Conservation (phyloP, 1,140 invertebrate genomes). For the Hydropsyche tenuis region DNA sequence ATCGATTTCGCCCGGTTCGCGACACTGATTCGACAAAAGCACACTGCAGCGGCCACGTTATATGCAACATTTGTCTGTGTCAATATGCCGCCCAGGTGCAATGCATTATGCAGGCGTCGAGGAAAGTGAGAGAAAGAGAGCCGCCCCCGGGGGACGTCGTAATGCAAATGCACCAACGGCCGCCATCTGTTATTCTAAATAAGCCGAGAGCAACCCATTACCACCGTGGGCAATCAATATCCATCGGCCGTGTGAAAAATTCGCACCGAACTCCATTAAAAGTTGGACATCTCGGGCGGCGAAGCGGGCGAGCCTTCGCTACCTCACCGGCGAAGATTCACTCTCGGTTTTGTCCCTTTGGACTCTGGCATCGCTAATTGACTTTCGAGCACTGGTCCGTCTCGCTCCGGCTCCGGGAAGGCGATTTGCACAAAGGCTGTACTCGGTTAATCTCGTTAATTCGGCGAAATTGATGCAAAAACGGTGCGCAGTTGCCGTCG, state of each 20-base stretch:
- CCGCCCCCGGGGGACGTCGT: neutral
- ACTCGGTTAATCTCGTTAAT: neutral
- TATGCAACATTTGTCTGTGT: constrained; percentile 36
- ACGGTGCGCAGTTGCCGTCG: neutral
- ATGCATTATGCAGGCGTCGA: constrained; percentile 33
- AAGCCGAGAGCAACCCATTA: constrained; percentile 21
- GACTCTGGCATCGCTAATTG: constrained; percentile 33
- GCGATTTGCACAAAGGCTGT: neutral
- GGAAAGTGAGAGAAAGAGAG: too few relatives aligned
- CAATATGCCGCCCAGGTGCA: constrained; percentile 28
- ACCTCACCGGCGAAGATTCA: constrained; percentile 16
- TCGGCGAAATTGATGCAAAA: constrained; percentile 5
- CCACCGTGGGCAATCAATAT: neutral
- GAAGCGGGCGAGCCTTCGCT: too few relatives aligned
- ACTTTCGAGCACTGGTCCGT: constrained; percentile 12
- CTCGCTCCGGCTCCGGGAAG: neutral
- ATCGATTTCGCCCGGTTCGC: neutral
- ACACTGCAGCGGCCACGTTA: neutral
- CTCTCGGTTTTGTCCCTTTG: constrained; percentile 27
- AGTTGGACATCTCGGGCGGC: constrained; percentile 32
- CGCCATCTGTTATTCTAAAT: constrained; percentile 37
- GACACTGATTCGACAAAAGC: neutral
- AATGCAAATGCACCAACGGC: constrained; percentile 35
- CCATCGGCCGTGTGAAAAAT: neutral
- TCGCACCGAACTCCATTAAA: constrained; percentile 34